These are phyloP conservation scores for Galerucella calmariensis DNA, from an alignment of 2,888 invertebrate species.

Conservation along the genomic window DNA sequence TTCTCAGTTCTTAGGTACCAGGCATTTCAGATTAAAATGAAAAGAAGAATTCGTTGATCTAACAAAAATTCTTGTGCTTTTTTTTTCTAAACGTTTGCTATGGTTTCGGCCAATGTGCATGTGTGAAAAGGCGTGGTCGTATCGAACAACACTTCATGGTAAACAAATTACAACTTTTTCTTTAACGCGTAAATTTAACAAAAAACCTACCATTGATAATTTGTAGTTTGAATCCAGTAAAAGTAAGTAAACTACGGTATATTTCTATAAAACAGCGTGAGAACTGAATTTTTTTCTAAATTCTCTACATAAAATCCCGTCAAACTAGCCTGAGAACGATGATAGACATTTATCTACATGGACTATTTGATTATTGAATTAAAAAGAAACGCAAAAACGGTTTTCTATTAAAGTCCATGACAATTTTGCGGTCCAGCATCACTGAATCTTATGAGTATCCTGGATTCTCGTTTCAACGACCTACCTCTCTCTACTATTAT, in stretches of 20 bases:
- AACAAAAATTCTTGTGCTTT: no score
- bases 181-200: slow-evolving; percentile 33
- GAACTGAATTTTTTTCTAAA: slow-evolving; percentile 37
- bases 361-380: slow-evolving; percentile 41
- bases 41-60: no score
- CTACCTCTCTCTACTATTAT: not conserved
- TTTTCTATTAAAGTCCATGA: slow-evolving; percentile 19
- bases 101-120: not conserved
- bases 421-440: slow-evolving; percentile 22
- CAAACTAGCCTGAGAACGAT: slow-evolving; percentile 35
- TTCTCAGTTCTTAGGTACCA: no score
- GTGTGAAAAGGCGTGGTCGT: slow-evolving; percentile 1
- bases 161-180: slow-evolving; percentile 36
- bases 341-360: slow-evolving; percentile 36
- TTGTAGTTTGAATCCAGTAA: slow-evolving; percentile 46
- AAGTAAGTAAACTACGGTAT: slow-evolving; percentile 38
- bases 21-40: no score
- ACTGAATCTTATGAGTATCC: not conserved
- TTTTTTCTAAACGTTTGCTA: no score
- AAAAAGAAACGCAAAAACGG: slow-evolving; percentile 34
- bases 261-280: slow-evolving; percentile 33
- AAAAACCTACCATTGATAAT: slow-evolving; percentile 48
- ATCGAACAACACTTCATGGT: slow-evolving; percentile 35
- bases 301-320: slow-evolving; percentile 10
- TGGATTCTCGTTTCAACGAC: not conserved